These are phyloP conservation scores for Pangasius krempfi DNA, from an alignment of 2,797 vertebrate species.

Conservation along the genomic window DNA sequence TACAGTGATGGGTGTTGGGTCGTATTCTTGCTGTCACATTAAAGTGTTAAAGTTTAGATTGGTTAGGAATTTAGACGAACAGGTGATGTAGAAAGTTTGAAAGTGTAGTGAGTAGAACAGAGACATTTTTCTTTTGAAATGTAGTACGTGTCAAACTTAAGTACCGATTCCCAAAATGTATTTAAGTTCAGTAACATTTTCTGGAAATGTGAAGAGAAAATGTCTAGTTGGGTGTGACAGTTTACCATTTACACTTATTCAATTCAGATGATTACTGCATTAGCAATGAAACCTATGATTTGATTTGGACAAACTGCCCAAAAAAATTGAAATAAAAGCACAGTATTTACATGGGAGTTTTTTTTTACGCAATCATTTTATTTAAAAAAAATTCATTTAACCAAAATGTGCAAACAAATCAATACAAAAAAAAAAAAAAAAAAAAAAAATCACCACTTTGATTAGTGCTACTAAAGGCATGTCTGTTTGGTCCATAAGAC, in stretches of 20 bases:
- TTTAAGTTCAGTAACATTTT: not conserved
- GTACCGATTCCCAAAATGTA: not conserved
- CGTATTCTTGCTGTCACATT: not conserved
- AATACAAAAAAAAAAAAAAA: not conserved
- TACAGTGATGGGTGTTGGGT: not conserved
- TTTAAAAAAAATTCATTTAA: not conserved
- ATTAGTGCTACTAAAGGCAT: conserved; percentile 58
- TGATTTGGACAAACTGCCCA: no score
- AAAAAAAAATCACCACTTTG: conserved; percentile 43
- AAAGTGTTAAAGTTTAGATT: not conserved
- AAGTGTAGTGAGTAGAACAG: no score
- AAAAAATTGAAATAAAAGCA: conserved; percentile 2
- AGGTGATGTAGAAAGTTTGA: no score
- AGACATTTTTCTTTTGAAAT: no score
- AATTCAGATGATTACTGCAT: not conserved
- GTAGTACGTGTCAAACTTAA: not conserved
- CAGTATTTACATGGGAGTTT: not conserved
- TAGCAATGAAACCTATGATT: not conserved
- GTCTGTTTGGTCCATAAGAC: conserved; percentile 46
- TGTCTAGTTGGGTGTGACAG: not conserved
- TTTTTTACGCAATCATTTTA: conserved; percentile 64
- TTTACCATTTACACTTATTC: not conserved
- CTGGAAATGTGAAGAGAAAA: not conserved
- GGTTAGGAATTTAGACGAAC: not conserved
- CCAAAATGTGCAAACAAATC: conserved; percentile 62